These are phyloP conservation scores for Vandiemenella viatica DNA, from an alignment of 2,888 invertebrate genomes.

Conservation along the genomic window DNA sequence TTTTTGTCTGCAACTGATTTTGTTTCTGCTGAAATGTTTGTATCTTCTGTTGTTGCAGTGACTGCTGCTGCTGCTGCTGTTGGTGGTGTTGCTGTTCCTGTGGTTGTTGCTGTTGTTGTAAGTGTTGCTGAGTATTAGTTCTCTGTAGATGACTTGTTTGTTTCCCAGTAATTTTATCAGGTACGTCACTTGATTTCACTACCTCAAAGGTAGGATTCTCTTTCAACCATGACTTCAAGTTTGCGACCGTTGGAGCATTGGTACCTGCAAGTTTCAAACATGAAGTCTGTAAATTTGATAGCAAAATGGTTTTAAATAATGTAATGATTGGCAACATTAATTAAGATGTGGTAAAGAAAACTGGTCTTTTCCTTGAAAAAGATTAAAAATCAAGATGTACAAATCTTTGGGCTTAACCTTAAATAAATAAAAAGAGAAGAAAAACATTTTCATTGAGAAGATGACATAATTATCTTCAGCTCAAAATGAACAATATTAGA, in stretches of 20 bases:
- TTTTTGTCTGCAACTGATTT: not conserved
- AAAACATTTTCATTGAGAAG: no score
- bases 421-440: no score
- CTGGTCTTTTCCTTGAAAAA: no score
- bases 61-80: not conserved
- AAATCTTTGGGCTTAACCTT: no score
- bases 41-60: not conserved
- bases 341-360: no score
- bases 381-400: no score
- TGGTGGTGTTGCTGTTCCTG: not conserved
- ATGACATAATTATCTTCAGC: no score
- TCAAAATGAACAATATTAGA: no score
- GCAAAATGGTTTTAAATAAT: not conserved
- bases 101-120: not conserved
- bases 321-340: no score
- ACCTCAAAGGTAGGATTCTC: conserved; percentile 81
- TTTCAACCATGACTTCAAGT: conserved; percentile 68
- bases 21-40: no score
- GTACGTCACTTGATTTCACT: conserved; percentile 30
- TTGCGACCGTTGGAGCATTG: conserved; percentile 68
- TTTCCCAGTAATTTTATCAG: no score
- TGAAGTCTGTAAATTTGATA: not conserved
- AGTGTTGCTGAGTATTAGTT: not conserved
- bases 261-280: conserved; percentile 39
- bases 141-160: no score